phyloP scores from a whole-genome alignment of 2,113 vertebrate genomes.

The Trinectes maculatus region DNA sequence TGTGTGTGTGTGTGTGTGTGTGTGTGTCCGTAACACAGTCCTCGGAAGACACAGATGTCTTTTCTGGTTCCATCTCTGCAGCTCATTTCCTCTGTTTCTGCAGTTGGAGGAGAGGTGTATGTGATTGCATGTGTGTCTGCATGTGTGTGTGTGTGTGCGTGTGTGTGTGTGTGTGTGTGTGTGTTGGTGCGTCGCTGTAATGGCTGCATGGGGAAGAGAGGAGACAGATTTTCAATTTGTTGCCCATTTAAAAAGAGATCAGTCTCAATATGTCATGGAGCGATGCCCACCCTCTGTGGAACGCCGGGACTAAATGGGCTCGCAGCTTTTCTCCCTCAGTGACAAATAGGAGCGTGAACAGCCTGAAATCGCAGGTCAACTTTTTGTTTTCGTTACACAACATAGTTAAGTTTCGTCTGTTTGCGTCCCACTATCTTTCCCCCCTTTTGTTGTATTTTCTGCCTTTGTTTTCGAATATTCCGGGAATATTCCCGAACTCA shows the following conservation, averaged over 20 bases:
- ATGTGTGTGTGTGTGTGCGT: background rate
- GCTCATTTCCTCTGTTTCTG: conserved; percentile 30
- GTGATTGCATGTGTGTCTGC: background rate
- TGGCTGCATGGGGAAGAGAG: conserved; percentile 45
- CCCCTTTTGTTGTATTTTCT: conserved; percentile 22
- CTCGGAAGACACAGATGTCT: conserved; percentile 34
- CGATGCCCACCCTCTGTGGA: conserved; percentile 63
- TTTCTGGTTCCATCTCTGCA: conserved; percentile 21
- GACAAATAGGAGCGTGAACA: conserved; percentile 24
- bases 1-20: conserved; percentile 5
- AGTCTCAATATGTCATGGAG: conserved; percentile 76
- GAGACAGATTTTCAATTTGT: conserved; percentile 81
- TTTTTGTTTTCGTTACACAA: conserved; percentile 48
- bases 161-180: background rate
- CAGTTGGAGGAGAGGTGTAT: conserved; percentile 4
- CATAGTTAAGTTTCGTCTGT: conserved; percentile 52
- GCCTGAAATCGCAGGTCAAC: conserved; percentile 49
- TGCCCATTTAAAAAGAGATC: conserved; percentile 80
- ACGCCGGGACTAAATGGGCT: conserved; percentile 13
- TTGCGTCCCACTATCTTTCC: conserved; percentile 31
- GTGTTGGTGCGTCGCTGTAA: conserved; percentile 39
- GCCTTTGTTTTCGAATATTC: conserved; percentile 24
- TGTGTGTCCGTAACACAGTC: conserved; percentile 27
- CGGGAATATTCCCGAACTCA: conserved; percentile 34
- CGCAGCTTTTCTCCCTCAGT: conserved; percentile 23